These are phyloP conservation scores for Papilio demoleus DNA, from an alignment of 2,888 invertebrate genomes.

Conservation along the genomic window DNA sequence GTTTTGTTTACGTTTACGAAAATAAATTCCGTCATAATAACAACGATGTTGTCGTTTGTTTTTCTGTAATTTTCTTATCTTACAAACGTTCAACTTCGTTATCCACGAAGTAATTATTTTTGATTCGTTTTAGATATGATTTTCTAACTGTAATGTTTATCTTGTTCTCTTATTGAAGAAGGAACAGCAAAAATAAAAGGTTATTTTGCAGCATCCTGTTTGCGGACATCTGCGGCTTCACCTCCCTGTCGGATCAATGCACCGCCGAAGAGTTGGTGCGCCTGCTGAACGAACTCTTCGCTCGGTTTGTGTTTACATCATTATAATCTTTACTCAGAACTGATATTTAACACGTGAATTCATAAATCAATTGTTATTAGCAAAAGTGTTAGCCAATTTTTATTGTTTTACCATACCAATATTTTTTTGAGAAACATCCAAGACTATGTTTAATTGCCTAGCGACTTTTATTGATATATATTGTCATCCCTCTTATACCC, in stretches of 20 bases:
- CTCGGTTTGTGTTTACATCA: constrained; percentile 84
- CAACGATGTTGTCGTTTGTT: not conserved
- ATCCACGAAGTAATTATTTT: not conserved
- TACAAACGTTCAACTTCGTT: not conserved
- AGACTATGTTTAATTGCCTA: too few relatives aligned
- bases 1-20: not conserved
- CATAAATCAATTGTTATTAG: too few relatives aligned
- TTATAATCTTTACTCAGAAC: too few relatives aligned
- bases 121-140: too few relatives aligned
- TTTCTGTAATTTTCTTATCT: not conserved
- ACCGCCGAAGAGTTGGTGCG: constrained; percentile 95
- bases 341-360: too few relatives aligned
- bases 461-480: too few relatives aligned
- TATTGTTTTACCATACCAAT: too few relatives aligned
- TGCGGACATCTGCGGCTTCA: constrained; percentile 97
- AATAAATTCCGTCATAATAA: constrained; percentile 2
- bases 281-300: constrained; percentile 94
- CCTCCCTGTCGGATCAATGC: constrained; percentile 95
- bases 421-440: too few relatives aligned
- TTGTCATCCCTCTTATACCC: too few relatives aligned
- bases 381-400: too few relatives aligned
- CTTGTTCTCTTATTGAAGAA: too few relatives aligned
- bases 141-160: too few relatives aligned
- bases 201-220: constrained; percentile 90
- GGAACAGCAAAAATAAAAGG: constrained; percentile 15